These are phyloP conservation scores for Notoglanidium macrostoma DNA, from an alignment of 2,797 vertebrate genomes.

Conservation along the genomic window DNA sequence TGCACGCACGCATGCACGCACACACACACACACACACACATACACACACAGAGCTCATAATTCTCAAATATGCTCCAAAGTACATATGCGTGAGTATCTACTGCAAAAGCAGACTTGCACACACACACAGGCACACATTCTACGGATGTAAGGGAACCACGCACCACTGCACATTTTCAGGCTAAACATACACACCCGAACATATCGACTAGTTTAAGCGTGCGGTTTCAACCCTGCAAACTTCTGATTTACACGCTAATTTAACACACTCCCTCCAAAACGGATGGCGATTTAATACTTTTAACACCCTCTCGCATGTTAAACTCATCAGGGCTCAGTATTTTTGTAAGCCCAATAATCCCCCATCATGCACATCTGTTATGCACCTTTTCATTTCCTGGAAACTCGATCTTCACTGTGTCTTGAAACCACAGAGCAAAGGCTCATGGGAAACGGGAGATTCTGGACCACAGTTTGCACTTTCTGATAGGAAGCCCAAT, in stretches of 20 bases:
- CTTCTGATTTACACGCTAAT: neutral
- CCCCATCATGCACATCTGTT: conserved; percentile 63
- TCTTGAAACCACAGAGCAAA: conserved; percentile 62
- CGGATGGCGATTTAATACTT: conserved; percentile 28
- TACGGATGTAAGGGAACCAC: neutral
- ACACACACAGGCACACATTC: neutral
- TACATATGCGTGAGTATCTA: neutral
- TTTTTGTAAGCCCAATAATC: conserved; percentile 68
- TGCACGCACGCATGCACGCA: neutral
- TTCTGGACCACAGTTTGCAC: conserved; percentile 2
- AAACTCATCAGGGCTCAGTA: conserved; percentile 68
- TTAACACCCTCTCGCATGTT: conserved; percentile 65
- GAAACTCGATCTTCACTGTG: conserved; percentile 70
- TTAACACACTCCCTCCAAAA: conserved; percentile 1
- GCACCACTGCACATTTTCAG: neutral
- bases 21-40: neutral
- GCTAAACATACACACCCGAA: neutral
- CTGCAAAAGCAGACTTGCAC: neutral
- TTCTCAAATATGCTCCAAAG: neutral
- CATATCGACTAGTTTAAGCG: neutral
- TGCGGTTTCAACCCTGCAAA: neutral
- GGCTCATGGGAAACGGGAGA: conserved; percentile 41
- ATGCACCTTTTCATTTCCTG: conserved; percentile 78
- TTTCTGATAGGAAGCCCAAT: conserved; percentile 4
- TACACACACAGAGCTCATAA: neutral